A percentile compares a stretch with the other conserved stretches of the same genome.
Conservation (phyloP, 2,888 invertebrate species). For the Allygus modestus region DNA sequence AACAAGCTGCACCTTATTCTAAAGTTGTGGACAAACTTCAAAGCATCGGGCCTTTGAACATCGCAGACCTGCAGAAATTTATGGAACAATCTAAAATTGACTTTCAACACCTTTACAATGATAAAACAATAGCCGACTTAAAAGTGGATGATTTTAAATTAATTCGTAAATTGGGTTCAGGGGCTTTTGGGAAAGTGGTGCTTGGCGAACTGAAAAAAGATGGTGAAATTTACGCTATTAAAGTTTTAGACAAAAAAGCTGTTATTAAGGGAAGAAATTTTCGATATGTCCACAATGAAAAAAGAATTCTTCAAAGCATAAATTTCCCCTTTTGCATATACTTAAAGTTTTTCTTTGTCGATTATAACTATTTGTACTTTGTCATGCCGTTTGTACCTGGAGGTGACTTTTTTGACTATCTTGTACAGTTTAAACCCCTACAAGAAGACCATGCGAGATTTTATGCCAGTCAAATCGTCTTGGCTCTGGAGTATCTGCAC, state of each 20-base stretch:
- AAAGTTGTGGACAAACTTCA: conserved; percentile 24
- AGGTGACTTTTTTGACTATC: conserved; percentile 53
- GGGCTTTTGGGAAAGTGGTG: conserved; percentile 30
- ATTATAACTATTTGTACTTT: conserved; percentile 49
- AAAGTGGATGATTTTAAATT: conserved; percentile 47
- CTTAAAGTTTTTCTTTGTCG: conserved; percentile 49
- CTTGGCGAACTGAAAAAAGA: conserved; percentile 1
- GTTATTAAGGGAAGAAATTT: conserved; percentile 2
- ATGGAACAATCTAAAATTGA: conserved; percentile 50
- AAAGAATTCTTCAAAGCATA: conserved; percentile 49
- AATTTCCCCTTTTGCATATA: conserved; percentile 55
- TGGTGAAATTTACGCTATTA: conserved; percentile 12
- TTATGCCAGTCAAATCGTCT: conserved; percentile 17
- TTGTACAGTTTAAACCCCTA: neutral
- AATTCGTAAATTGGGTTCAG: conserved; percentile 13
- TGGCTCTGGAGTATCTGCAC: conserved; percentile 46
- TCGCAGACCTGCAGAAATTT: conserved; percentile 29
- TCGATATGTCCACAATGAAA: conserved; percentile 36
- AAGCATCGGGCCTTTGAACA: conserved; percentile 43
- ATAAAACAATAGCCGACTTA: conserved; percentile 42
- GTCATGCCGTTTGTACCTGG: conserved; percentile 56
- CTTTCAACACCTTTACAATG: conserved; percentile 45
- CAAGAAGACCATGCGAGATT: conserved; percentile 20
- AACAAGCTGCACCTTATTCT: neutral
- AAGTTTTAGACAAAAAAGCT: conserved; percentile 25